These are phyloP conservation scores for Solea solea DNA, from an alignment of 2,113 vertebrate genomes.

Conservation along the genomic window DNA sequence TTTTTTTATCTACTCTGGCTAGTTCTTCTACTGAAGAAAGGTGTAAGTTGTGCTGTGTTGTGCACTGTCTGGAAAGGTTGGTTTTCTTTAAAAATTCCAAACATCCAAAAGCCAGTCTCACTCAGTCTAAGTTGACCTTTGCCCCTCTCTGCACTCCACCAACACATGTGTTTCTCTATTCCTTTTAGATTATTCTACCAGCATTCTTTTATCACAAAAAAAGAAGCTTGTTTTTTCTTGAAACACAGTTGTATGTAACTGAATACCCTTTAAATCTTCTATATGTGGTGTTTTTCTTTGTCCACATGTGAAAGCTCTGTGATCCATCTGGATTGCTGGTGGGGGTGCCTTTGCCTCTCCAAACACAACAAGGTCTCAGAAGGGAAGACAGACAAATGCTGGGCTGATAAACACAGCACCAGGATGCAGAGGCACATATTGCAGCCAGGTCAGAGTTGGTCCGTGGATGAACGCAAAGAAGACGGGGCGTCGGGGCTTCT, in stretches of 20 bases:
- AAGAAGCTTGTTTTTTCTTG: conserved; percentile 27
- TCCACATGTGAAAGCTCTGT: conserved; percentile 37
- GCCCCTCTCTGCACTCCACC: conserved; percentile 1
- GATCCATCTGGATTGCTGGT: conserved; percentile 67
- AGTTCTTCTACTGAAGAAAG: conserved; percentile 21
- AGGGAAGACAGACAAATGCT: conserved; percentile 47
- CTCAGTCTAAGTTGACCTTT: conserved; percentile 46
- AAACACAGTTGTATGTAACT: conserved; percentile 17
- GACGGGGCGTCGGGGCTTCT: conserved; percentile 25
- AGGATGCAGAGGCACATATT: conserved; percentile 49
- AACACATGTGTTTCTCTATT: conserved; percentile 23
- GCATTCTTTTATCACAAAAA: background rate
- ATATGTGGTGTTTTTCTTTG: conserved; percentile 31
- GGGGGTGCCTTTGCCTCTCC: conserved; percentile 63
- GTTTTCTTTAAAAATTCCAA: conserved; percentile 43
- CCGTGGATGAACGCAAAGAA: conserved; percentile 33
- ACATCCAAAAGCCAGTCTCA: conserved; percentile 40
- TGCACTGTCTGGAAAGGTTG: conserved; percentile 35
- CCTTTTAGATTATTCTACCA: conserved; percentile 10
- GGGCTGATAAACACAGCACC: conserved; percentile 68
- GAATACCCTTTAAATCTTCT: conserved; percentile 21
- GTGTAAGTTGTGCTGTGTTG: conserved; percentile 7
- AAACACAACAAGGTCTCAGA: conserved; percentile 76
- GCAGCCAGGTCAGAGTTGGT: conserved; percentile 64
- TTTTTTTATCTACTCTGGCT: conserved; percentile 51